Conservation (phyloP, 35 echinoderm and acorn worm species). For the Diadema setosum region DNA sequence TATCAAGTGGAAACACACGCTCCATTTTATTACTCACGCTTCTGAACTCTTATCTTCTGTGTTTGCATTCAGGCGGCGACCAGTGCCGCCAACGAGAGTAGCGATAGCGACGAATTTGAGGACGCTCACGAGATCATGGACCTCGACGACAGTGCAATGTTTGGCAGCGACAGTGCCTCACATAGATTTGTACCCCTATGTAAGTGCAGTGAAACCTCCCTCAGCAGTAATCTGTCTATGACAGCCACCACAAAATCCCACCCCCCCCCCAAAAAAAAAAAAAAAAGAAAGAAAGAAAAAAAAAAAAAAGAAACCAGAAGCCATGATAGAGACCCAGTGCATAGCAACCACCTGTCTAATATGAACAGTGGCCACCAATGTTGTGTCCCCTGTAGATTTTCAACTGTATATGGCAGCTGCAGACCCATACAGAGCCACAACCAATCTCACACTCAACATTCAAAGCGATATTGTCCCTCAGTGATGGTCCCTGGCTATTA, state of each 20-base stretch:
- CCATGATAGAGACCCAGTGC: too few relatives aligned
- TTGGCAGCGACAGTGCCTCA: constrained; percentile 43
- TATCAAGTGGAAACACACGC: too few relatives aligned
- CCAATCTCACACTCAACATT: too few relatives aligned
- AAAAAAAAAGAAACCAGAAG: neutral
- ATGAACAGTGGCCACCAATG: too few relatives aligned
- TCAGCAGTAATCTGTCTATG: neutral
- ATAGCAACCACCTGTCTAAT: too few relatives aligned
- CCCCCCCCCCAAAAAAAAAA: neutral
- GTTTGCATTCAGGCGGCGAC: neutral
- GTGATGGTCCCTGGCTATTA: too few relatives aligned
- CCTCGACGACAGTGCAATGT: constrained; percentile 78
- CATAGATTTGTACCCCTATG: constrained; percentile 90
- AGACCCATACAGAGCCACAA: too few relatives aligned
- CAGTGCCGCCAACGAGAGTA: constrained; percentile 16
- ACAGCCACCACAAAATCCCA: neutral
- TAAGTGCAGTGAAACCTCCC: constrained; percentile 37
- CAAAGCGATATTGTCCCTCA: too few relatives aligned
- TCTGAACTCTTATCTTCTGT: too few relatives aligned
- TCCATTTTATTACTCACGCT: too few relatives aligned
- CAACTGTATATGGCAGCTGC: too few relatives aligned
- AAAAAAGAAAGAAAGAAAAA: neutral
- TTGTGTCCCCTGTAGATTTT: too few relatives aligned
- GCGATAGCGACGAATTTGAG: constrained; percentile 69
- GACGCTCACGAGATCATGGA: constrained; percentile 79